Conservation (phyloP, 2,113 vertebrate species). For the Noctilio leporinus region DNA sequence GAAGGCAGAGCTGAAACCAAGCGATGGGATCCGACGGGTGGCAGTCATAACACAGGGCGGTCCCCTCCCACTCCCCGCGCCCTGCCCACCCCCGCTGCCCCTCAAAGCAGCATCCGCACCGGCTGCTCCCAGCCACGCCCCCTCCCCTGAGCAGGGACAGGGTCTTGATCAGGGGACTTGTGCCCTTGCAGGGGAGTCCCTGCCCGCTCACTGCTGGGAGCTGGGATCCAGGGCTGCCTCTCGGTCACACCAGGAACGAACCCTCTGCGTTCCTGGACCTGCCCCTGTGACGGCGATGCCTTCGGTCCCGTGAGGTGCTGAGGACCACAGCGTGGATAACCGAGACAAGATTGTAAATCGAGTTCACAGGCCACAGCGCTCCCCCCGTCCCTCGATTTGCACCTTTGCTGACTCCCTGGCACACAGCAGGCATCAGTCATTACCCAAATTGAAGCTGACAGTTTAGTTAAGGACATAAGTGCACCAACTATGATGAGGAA, state of each 20-base stretch:
- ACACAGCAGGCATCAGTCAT: background rate
- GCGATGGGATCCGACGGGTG: conserved; percentile 61
- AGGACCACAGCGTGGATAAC: background rate
- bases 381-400: background rate
- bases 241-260: no score
- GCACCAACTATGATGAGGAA: conserved; percentile 39
- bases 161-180: no score
- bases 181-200: background rate
- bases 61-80: conserved; percentile 33
- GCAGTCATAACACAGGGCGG: conserved; percentile 57
- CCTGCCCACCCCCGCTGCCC: conserved; percentile 30
- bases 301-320: background rate
- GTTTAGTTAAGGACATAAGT: conserved; percentile 45
- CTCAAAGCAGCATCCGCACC: conserved; percentile 62
- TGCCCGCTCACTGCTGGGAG: background rate
- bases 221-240: background rate
- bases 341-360: background rate
- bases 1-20: conserved; percentile 50
- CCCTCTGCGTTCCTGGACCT: background rate
- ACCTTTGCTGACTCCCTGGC: background rate
- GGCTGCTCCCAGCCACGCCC: background rate
- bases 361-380: background rate
- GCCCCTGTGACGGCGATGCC: background rate
- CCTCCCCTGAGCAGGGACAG: no score
- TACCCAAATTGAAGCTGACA: conserved; percentile 36